Evolutionary conservation across 2,888 invertebrate genomes (phyloP), one percentile per base, ranked within the genome.

Genomic region (Bruchidius siliquastri): DNA sequence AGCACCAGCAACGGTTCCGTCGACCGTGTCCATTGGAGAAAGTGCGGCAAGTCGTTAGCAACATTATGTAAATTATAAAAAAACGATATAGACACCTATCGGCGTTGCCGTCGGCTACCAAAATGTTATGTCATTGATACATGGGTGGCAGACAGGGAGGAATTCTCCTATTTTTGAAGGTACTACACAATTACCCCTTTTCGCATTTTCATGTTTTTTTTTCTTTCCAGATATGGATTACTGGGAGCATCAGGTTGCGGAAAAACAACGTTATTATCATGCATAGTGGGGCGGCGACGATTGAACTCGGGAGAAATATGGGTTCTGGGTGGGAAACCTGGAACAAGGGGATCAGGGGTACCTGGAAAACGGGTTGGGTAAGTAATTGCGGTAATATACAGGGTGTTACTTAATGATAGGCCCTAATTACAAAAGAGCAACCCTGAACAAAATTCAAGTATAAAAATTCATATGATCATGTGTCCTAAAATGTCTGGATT

Each of bases 171-270:
- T 18, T 49, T 49, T n/a, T n/a, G n/a, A n/a, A n/a, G n/a, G n/a
- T 26, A 26, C 26, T 26, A 4, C 26, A 26, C 26, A 8, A 26
- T 26, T 4, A 26, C 8, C 8, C 26, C 2, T 4, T 26, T 8
- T 26, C 26, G n/a, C n/a, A n/a, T n/a, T n/a, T n/a, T n/a, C n/a
- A n/a, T n/a, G n/a, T n/a, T n/a, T n/a, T n/a, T n/a, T 8, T 49
- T 49, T 72, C 72, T 67, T 85, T 85, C 20, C 88, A 98, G 97
- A 87, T 98, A 98, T 86, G 97, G 97, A 74, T 90, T 98, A 13
- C 89, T 98, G 26, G 98, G 98, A 22, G 97, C 98, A 8, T 97
- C 97, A 76, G 98, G 98, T 49, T 98, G 98, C 85, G 97, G 97
- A n/a, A 98, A 98, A 87, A 98, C 98, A 1, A 98, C 98, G 0